phyloP scores from a whole-genome alignment of 2,888 invertebrate genomes.

The Tridacna crocea region DNA sequence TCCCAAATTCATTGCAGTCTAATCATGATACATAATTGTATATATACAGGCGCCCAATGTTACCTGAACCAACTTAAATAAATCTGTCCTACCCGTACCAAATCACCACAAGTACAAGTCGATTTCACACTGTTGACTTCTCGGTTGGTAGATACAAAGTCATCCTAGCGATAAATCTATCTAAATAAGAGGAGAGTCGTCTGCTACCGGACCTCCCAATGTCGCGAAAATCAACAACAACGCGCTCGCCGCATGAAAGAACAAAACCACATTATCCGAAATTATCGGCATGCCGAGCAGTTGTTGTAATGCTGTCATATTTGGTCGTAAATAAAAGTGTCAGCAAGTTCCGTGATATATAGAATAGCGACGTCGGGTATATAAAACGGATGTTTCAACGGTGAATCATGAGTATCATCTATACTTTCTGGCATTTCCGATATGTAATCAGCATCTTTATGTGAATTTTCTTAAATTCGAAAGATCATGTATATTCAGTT shows the following conservation, averaged over 20 bases:
- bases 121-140: slow-evolving; percentile 15
- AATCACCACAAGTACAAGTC: slow-evolving; percentile 20
- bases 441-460: too few species aligned
- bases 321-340: slow-evolving; percentile 51
- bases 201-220: slow-evolving; percentile 33
- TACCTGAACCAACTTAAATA: not conserved
- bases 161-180: slow-evolving; percentile 27
- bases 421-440: not conserved
- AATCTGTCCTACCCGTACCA: slow-evolving; percentile 19
- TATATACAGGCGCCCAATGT: too few species aligned
- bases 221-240: slow-evolving; percentile 39
- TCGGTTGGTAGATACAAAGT: slow-evolving; percentile 4
- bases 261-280: slow-evolving; percentile 39
- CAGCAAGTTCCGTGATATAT: slow-evolving; percentile 21
- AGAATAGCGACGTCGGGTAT: not conserved
- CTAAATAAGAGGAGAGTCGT: slow-evolving; percentile 27
- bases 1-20: too few species aligned
- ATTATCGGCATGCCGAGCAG: slow-evolving; percentile 14
- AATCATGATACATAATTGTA: too few species aligned
- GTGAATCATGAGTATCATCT: not conserved
- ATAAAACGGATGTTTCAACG: not conserved
- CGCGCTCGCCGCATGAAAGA: slow-evolving; percentile 19
- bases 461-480: too few species aligned
- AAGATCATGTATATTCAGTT: too few species aligned
- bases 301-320: slow-evolving; percentile 41